A percentile compares a stretch with the other conserved stretches of the same genome.
Evolutionary conservation across 2,797 vertebrate genomes (phyloP).

Genomic region (Pseudochaenichthys georgianus): DNA sequence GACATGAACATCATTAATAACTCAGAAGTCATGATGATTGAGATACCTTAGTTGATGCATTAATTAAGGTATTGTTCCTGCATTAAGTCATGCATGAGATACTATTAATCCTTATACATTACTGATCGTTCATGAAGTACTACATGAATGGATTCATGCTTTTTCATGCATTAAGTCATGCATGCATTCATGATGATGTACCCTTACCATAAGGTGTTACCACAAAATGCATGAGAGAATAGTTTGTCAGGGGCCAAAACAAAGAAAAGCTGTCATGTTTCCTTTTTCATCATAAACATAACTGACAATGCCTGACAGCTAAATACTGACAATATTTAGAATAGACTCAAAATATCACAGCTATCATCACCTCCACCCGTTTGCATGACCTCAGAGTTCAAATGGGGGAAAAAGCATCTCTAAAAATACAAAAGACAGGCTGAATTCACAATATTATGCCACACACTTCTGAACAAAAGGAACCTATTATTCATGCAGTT

Average conservation of each 20-base stretch:
- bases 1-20: too few relatives aligned
- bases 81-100: too few relatives aligned
- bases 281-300: slow-evolving; percentile 34
- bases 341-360: slow-evolving; percentile 41
- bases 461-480: slow-evolving; percentile 16
- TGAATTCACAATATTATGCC: slow-evolving; percentile 27
- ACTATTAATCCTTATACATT: too few relatives aligned
- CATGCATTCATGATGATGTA: too few relatives aligned
- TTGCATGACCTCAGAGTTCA: slow-evolving; percentile 26
- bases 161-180: too few relatives aligned
- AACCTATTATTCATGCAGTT: slow-evolving; percentile 28
- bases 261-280: slow-evolving; percentile 48
- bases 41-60: too few relatives aligned
- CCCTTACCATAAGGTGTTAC: too few relatives aligned
- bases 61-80: too few relatives aligned
- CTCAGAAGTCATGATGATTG: too few relatives aligned
- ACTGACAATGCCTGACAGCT: slow-evolving; percentile 47
- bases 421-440: slow-evolving; percentile 37
- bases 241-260: slow-evolving; percentile 37
- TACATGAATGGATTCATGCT: too few relatives aligned
- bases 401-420: background rate
- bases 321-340: slow-evolving; percentile 40
- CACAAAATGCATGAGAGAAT: slow-evolving; percentile 23
- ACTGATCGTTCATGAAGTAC: too few relatives aligned
- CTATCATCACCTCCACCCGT: slow-evolving; percentile 23